phyloP scores from a whole-genome alignment of 2,888 invertebrate genomes.

The Pachycephus smyrnensis region DNA sequence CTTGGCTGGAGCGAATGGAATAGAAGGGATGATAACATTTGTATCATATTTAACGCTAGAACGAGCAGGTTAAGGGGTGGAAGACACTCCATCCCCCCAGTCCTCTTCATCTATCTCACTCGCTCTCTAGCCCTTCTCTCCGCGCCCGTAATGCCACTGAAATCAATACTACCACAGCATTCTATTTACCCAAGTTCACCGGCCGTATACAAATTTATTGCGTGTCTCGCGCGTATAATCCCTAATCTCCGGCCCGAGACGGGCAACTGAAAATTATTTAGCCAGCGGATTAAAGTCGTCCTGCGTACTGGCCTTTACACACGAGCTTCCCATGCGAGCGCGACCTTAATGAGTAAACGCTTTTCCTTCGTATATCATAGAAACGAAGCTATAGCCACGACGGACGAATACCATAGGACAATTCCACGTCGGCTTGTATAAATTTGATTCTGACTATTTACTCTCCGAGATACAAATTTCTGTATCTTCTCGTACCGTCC shows the following conservation, averaged over 20 bases:
- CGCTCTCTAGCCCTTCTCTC: constrained; percentile 25
- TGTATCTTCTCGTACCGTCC: too few relatives aligned
- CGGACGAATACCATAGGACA: neutral
- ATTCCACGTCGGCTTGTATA: accelerated
- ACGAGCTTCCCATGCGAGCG: neutral
- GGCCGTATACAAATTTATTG: constrained; percentile 60
- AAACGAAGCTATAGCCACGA: neutral
- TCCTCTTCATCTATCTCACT: constrained; percentile 22
- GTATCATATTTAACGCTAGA: constrained; percentile 65
- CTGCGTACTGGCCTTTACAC: neutral
- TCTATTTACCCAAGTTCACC: constrained; percentile 57
- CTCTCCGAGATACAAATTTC: too few relatives aligned
- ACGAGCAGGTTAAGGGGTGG: constrained; percentile 58
- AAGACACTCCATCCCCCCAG: constrained; percentile 39
- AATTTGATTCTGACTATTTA: neutral
- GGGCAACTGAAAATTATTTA: neutral
- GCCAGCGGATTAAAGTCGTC: neutral
- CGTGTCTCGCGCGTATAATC: constrained; percentile 39
- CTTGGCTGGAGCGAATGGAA: constrained; percentile 44
- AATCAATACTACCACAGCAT: constrained; percentile 56
- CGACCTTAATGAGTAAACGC: neutral
- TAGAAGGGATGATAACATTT: constrained; percentile 64
- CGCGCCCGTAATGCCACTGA: constrained; percentile 48
- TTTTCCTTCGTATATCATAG: neutral
- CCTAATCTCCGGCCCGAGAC: constrained; percentile 13